Evolutionary conservation across 2,113 vertebrate species (phyloP).

Genomic region (Hippocampus abdominalis): DNA sequence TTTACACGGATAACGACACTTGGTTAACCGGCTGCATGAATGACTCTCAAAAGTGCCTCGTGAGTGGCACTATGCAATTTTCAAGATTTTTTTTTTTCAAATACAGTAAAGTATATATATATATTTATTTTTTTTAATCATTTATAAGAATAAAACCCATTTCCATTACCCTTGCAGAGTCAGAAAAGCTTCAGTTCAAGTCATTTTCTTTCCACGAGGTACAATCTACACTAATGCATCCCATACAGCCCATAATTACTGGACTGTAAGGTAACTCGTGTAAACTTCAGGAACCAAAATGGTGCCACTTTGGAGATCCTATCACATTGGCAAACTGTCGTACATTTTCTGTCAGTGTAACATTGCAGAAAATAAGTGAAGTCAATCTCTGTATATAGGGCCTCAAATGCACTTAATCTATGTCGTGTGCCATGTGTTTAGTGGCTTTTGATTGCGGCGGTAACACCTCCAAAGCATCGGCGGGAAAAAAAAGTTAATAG

Average conservation of each 20-base stretch:
- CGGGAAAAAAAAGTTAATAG: constrained; percentile 10
- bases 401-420: not conserved
- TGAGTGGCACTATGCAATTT: not conserved
- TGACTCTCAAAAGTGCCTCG: no score
- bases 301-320: not conserved
- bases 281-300: not conserved
- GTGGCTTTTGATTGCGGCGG: not conserved
- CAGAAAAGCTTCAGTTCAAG: no score
- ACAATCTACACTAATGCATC: no score
- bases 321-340: not conserved
- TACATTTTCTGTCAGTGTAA: not conserved
- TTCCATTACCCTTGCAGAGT: not conserved
- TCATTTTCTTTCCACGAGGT: no score
- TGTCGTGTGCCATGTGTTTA: not conserved
- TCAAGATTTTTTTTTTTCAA: not conserved
- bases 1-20: no score
- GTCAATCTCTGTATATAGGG: not conserved
- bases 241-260: not conserved
- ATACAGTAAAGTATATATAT: no score
- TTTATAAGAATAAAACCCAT: not conserved
- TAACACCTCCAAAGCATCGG: not conserved
- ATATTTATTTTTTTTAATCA: not conserved
- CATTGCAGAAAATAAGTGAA: not conserved
- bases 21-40: no score
- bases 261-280: not conserved